phyloP scores from a whole-genome alignment of 1,140 invertebrate species.

The Coelopa frigida region DNA sequence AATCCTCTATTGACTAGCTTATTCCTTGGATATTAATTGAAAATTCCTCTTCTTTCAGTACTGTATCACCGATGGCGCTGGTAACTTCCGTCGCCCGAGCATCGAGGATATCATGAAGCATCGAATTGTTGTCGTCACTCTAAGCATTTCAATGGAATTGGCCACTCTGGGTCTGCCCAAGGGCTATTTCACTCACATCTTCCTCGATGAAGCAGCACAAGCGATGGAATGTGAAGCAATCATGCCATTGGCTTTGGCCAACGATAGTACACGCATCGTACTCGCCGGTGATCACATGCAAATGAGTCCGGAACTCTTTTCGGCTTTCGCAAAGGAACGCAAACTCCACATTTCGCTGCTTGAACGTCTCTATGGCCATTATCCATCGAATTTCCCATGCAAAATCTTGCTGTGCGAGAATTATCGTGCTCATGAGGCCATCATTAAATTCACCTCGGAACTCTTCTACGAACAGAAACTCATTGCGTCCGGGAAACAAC shows the following conservation, averaged over 20 bases:
- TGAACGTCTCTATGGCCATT: slow-evolving; percentile 73
- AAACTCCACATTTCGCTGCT: slow-evolving; percentile 72
- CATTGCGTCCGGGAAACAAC: slow-evolving; percentile 61
- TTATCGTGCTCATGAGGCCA: slow-evolving; percentile 77
- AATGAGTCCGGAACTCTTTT: slow-evolving; percentile 75
- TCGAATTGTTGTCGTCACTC: slow-evolving; percentile 73
- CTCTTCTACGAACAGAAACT: slow-evolving; percentile 76
- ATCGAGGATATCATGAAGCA: slow-evolving; percentile 65
- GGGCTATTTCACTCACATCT: slow-evolving; percentile 76
- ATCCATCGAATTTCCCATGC: slow-evolving; percentile 66
- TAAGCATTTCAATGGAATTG: slow-evolving; percentile 72
- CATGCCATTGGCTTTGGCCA: slow-evolving; percentile 70
- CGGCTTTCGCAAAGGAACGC: slow-evolving; percentile 66
- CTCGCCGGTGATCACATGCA: slow-evolving; percentile 87
- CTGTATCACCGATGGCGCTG: slow-evolving; percentile 61
- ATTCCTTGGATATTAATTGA: neutral
- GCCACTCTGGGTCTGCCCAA: slow-evolving; percentile 58
- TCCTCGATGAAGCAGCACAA: slow-evolving; percentile 85
- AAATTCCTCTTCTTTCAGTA: slow-evolving; percentile 52
- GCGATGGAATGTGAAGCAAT: slow-evolving; percentile 82
- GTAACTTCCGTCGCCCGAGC: slow-evolving; percentile 61
- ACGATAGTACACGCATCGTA: slow-evolving; percentile 66
- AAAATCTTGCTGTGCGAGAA: slow-evolving; percentile 80
- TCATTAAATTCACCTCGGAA: slow-evolving; percentile 73
- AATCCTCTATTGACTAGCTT: too few relatives aligned